Conservation (phyloP, 2,797 vertebrate species). For the Eulemur rubriventer region DNA sequence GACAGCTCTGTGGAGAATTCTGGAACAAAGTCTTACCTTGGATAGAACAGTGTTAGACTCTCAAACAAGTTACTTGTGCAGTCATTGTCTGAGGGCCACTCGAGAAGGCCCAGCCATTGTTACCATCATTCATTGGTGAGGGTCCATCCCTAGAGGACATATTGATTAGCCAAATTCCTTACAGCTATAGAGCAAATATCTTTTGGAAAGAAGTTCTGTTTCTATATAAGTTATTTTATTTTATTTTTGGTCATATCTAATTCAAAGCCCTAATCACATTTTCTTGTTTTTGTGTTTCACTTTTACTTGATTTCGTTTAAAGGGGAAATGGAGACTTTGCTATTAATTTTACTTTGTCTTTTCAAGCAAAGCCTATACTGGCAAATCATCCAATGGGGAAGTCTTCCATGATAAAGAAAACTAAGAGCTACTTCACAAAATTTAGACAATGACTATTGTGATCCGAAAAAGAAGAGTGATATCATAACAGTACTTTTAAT, state of each 20-base stretch:
- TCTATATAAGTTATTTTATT: neutral
- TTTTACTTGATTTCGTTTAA: neutral
- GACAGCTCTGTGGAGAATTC: neutral
- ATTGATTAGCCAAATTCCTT: fast-evolving
- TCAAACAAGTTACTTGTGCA: neutral
- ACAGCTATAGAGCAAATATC: neutral
- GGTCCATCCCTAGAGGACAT: neutral
- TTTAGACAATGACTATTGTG: neutral
- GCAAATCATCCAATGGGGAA: neutral
- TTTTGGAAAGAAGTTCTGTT: neutral
- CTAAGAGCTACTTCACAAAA: neutral
- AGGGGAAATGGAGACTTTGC: neutral
- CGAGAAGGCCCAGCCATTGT: neutral
- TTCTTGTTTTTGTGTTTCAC: neutral
- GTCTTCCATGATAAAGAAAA: neutral
- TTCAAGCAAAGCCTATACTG: neutral
- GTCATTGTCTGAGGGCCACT: neutral
- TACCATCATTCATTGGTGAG: neutral
- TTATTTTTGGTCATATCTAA: neutral
- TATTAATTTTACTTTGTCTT: neutral
- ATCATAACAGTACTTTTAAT: neutral
- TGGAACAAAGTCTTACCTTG: neutral
- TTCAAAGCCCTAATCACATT: neutral
- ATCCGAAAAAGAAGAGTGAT: neutral
- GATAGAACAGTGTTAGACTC: neutral